Conservation (phyloP, 2,113 vertebrate genomes). For the Erythrolamprus reginae region DNA sequence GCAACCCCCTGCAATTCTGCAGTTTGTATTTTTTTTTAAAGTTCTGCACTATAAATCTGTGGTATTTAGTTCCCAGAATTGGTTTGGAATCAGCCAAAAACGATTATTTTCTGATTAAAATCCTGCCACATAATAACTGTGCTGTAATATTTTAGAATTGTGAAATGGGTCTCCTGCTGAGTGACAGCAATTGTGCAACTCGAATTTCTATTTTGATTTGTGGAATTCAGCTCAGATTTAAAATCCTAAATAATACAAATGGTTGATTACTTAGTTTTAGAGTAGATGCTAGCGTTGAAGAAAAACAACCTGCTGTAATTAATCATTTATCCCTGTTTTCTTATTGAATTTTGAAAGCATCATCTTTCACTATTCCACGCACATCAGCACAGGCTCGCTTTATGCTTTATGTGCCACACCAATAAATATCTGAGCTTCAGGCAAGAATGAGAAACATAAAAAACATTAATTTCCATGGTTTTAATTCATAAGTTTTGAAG, state of each 20-base stretch:
- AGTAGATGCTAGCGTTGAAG: slow-evolving; percentile 49
- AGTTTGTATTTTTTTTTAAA: not conserved
- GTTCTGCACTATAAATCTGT: not conserved
- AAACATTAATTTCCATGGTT: slow-evolving; percentile 21
- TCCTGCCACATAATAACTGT: slow-evolving; percentile 45
- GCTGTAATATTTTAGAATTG: slow-evolving; percentile 36
- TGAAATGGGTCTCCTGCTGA: slow-evolving; percentile 42
- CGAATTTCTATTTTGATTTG: slow-evolving; percentile 57
- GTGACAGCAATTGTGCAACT: slow-evolving; percentile 47
- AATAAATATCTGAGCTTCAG: slow-evolving; percentile 63
- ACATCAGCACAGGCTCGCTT: slow-evolving; percentile 17
- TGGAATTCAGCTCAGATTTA: slow-evolving; percentile 45
- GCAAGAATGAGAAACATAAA: slow-evolving; percentile 61
- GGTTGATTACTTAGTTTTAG: slow-evolving; percentile 53
- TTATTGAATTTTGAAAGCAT: slow-evolving; percentile 54
- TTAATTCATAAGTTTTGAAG: not conserved
- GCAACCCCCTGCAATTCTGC: not conserved
- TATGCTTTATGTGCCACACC: slow-evolving; percentile 57
- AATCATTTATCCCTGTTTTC: slow-evolving; percentile 38
- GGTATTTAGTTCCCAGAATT: slow-evolving; percentile 39
- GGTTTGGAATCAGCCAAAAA: slow-evolving; percentile 41
- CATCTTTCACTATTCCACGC: slow-evolving; percentile 30
- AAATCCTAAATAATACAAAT: slow-evolving; percentile 56
- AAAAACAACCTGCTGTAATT: slow-evolving; percentile 1
- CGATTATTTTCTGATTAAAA: slow-evolving; percentile 50